phyloP scores from a whole-genome alignment of 2,888 invertebrate genomes.

The Meiosimyza decipiens region DNA sequence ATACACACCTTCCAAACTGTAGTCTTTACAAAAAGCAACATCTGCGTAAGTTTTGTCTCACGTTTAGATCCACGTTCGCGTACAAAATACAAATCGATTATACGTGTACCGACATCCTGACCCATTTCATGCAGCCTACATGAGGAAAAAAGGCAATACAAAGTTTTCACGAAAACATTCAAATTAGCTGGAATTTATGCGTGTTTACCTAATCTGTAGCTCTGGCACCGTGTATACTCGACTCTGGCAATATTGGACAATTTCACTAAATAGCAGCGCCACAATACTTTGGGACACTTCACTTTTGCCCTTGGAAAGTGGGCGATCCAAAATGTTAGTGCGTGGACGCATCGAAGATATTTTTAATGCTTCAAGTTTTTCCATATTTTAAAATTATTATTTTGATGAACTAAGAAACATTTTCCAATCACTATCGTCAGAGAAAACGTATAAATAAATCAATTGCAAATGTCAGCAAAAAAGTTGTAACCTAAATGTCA shows the following conservation, averaged over 20 bases:
- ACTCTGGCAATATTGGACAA: slow-evolving; percentile 98
- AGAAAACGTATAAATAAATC: too few relatives aligned
- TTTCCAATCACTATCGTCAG: background rate
- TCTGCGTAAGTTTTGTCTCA: slow-evolving; percentile 94
- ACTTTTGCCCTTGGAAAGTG: slow-evolving; percentile 90
- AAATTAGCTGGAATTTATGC: too few relatives aligned
- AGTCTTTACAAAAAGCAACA: slow-evolving; percentile 94
- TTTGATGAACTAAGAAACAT: background rate
- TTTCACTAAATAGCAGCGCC: slow-evolving; percentile 96
- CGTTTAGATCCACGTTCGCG: slow-evolving; percentile 94
- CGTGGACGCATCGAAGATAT: slow-evolving; percentile 64
- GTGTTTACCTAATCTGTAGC: slow-evolving; percentile 86
- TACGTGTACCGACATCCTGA: slow-evolving; percentile 91
- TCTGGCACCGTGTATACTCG: slow-evolving; percentile 95
- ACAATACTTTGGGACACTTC: slow-evolving; percentile 94
- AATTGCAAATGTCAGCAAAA: too few relatives aligned
- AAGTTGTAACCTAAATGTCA: too few relatives aligned
- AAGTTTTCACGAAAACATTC: too few relatives aligned
- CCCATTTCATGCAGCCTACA: slow-evolving; percentile 92
- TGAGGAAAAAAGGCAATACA: background rate
- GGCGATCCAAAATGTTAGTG: slow-evolving; percentile 83
- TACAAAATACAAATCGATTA: slow-evolving; percentile 93
- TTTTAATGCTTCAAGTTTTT: slow-evolving; percentile 63
- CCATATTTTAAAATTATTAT: slow-evolving; percentile 49
- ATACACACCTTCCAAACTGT: slow-evolving; percentile 86